Evolutionary conservation across 1,140 invertebrate genomes (phyloP).

Genomic region (Zaprionus capensis): DNA sequence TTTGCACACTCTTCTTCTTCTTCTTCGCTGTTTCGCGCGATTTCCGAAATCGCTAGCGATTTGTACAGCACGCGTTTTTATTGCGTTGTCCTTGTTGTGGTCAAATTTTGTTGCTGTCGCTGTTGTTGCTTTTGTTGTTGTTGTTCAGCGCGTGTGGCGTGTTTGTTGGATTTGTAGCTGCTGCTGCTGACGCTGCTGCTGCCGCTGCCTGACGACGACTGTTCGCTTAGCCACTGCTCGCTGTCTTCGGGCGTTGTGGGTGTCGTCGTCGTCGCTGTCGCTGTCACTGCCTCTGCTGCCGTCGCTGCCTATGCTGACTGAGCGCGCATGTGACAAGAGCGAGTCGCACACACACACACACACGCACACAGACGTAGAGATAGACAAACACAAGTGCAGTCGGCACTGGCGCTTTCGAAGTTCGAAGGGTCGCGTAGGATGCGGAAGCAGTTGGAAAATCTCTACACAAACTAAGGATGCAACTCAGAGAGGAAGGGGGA

Average conservation of each 20-base stretch:
- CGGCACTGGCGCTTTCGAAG: slow-evolving; percentile 39
- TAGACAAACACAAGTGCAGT: slow-evolving; percentile 23
- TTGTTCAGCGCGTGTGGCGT: slow-evolving; percentile 45
- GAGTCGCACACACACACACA: slow-evolving; percentile 23
- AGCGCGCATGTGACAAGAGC: slow-evolving; percentile 64
- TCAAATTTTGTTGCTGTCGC: slow-evolving; percentile 13
- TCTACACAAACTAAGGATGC: slow-evolving; percentile 50
- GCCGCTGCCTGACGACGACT: slow-evolving; percentile 63
- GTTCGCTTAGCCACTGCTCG: slow-evolving; percentile 31
- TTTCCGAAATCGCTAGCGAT: slow-evolving; percentile 23
- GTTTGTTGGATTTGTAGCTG: slow-evolving; percentile 46
- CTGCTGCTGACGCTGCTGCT: slow-evolving; percentile 59
- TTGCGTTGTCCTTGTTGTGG: slow-evolving; percentile 39
- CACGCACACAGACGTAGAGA: slow-evolving; percentile 16
- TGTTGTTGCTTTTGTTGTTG: slow-evolving; percentile 21
- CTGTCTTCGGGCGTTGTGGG: slow-evolving; percentile 52
- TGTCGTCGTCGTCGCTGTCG: slow-evolving; percentile 40
- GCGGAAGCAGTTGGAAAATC: slow-evolving; percentile 42
- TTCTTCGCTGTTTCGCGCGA: slow-evolving; percentile 27
- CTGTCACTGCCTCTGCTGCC: slow-evolving; percentile 25
- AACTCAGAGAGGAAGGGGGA: slow-evolving; percentile 8
- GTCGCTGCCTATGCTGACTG: slow-evolving; percentile 41
- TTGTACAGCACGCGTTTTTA: slow-evolving; percentile 10
- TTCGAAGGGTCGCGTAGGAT: slow-evolving; percentile 47
- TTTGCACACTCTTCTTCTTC: slow-evolving; percentile 26